Percentiles rank a stretch among this genome's conserved stretches.
Evolutionary conservation across 2,113 vertebrate species (phyloP).

Genomic region (Ailurus styani): DNA sequence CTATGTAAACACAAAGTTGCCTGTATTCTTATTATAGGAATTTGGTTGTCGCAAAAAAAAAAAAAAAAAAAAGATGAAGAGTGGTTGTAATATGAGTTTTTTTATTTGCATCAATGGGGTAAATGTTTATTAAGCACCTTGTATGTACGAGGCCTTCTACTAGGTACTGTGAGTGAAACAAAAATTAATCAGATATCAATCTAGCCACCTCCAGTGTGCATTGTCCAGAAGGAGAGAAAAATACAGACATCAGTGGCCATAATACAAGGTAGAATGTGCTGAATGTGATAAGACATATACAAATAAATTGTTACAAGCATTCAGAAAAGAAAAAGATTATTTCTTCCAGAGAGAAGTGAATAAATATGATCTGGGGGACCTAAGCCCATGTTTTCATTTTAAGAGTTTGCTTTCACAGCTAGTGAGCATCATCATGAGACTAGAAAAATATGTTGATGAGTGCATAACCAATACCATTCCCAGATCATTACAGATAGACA

Average conservation of each 20-base stretch:
- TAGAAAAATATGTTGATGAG: conserved; percentile 40
- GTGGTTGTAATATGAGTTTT: neutral
- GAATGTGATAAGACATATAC: neutral
- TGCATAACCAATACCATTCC: neutral
- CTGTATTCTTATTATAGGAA: neutral
- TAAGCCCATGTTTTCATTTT: conserved; percentile 46
- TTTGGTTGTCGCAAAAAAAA: neutral
- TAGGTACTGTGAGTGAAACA: neutral
- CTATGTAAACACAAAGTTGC: neutral
- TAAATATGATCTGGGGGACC: conserved; percentile 13
- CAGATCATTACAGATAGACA: neutral
- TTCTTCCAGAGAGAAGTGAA: conserved; percentile 29
- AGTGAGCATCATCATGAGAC: conserved; percentile 25
- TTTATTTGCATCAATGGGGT: neutral
- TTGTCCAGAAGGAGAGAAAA: neutral
- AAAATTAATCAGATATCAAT: neutral
- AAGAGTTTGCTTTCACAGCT: conserved; percentile 31
- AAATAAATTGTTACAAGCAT: neutral
- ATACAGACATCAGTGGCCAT: neutral
- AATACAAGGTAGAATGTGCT: neutral
- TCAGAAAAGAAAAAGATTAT: conserved; percentile 21
- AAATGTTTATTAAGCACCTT: neutral
- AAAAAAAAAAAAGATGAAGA: neutral
- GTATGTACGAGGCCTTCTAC: neutral
- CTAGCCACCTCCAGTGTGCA: neutral